Conservation (phyloP, 1,140 invertebrate genomes). For the Diuraphis noxia region DNA sequence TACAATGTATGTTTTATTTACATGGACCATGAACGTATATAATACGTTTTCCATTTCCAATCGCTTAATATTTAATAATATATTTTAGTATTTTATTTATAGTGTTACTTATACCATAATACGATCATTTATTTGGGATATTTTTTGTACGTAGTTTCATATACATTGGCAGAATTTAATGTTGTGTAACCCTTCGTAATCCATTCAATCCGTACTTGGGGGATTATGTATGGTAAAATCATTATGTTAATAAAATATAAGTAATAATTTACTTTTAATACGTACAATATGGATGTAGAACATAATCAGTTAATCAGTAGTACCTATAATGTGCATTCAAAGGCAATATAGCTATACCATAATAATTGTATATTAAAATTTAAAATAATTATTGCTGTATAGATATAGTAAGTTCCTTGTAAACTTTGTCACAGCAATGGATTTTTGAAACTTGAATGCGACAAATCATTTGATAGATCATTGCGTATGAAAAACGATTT, state of each 20-base stretch:
- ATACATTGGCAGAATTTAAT: not conserved
- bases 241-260: conserved; percentile 6
- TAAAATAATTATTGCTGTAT: not conserved
- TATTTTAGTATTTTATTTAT: not conserved
- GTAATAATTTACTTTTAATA: conserved; percentile 6
- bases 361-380: not conserved
- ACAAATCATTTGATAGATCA: not conserved
- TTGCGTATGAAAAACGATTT: not conserved
- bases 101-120: not conserved
- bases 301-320: not conserved
- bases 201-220: not conserved
- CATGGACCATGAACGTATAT: not conserved
- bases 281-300: not conserved
- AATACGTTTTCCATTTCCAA: not conserved
- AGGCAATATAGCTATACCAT: not conserved
- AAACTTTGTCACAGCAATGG: not conserved
- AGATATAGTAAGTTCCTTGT: not conserved
- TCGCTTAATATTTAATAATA: not conserved
- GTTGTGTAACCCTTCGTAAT: not conserved
- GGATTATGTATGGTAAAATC: not conserved
- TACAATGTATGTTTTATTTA: too few relatives aligned
- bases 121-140: not conserved
- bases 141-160: not conserved
- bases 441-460: not conserved
- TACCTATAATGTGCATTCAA: not conserved